Evolutionary conservation across 2,797 vertebrate species (phyloP).

Genomic region (Cygnus olor): DNA sequence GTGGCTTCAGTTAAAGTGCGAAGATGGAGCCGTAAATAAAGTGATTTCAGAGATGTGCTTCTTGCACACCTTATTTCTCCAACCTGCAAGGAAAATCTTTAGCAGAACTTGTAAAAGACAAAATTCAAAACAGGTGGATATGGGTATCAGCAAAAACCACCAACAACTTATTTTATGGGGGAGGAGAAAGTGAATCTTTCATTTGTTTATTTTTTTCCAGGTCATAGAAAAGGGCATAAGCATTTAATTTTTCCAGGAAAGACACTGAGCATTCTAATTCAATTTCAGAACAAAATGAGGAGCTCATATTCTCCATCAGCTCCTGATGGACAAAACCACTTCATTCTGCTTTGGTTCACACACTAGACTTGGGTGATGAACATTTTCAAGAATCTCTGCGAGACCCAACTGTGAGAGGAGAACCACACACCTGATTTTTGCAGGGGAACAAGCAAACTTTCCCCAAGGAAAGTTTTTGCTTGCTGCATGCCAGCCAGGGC

Average conservation of each 20-base stretch:
- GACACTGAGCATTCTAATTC: background rate
- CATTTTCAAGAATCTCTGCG: background rate
- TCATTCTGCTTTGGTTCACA: background rate
- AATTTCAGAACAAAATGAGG: background rate
- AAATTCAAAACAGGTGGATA: background rate
- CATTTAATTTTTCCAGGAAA: background rate
- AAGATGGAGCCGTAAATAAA: background rate
- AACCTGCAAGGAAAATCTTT: background rate
- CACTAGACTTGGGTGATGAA: background rate
- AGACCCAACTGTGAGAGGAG: background rate
- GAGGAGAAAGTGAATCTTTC: background rate
- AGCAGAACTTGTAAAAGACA: background rate
- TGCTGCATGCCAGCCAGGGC: background rate
- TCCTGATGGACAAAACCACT: background rate
- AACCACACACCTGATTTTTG: background rate
- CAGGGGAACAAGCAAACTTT: background rate
- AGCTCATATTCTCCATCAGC: background rate
- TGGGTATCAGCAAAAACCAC: background rate
- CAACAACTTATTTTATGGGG: rapidly evolving
- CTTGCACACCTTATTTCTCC: background rate
- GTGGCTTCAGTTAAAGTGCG: background rate
- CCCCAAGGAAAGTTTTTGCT: background rate
- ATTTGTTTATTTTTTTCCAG: background rate
- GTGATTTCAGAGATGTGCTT: background rate
- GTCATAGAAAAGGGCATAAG: background rate